These are phyloP conservation scores for Phalacrocorax aristotelis DNA, from an alignment of 2,113 vertebrate species.

Conservation along the genomic window DNA sequence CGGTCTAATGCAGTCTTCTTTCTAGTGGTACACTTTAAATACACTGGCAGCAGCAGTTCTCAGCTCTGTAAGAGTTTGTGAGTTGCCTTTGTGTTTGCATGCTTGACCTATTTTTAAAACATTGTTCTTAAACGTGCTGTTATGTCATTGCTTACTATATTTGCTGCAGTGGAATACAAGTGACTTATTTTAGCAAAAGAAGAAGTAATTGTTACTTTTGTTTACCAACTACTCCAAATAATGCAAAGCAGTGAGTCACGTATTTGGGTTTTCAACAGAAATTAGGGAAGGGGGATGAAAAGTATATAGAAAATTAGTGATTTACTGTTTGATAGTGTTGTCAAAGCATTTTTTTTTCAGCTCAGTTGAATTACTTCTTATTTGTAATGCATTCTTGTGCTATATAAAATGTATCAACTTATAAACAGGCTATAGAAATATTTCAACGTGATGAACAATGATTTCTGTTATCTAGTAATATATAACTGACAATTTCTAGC, in stretches of 20 bases:
- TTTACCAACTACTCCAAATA: background rate
- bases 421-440: background rate
- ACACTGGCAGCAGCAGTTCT: background rate
- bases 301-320: background rate
- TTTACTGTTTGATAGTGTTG: background rate
- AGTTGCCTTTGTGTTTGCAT: background rate
- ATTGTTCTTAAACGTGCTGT: background rate
- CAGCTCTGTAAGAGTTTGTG: background rate
- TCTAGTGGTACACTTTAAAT: background rate
- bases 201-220: background rate
- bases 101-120: conserved; percentile 27
- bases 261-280: background rate
- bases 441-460: background rate
- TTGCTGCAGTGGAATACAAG: background rate
- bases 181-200: background rate
- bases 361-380: background rate
- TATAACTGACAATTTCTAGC: background rate
- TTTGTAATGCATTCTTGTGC: background rate
- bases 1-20: background rate
- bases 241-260: background rate
- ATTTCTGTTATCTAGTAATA: background rate
- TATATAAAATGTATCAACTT: background rate
- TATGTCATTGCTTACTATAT: background rate
- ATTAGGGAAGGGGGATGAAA: background rate
- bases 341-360: background rate